Evolutionary conservation across 64 coral and sea anemone species (phyloP).

Genomic region (Actinia tenebrosa): DNA sequence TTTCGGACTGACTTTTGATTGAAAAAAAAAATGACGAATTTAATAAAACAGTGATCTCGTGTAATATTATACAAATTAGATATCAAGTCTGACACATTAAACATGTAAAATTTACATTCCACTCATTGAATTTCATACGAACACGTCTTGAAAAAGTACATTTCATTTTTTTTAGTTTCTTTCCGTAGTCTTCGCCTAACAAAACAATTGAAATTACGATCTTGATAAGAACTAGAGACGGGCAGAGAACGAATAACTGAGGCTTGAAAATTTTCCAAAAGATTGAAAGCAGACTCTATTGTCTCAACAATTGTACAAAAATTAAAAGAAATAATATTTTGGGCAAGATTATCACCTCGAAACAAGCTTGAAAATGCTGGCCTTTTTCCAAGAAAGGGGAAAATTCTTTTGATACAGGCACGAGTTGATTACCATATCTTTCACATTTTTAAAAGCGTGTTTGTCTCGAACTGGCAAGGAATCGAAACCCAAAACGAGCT

Average conservation of each 20-base stretch:
- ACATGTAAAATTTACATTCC: not conserved
- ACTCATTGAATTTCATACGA: not conserved
- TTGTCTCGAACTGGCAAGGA: not conserved
- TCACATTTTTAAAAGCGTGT: not conserved
- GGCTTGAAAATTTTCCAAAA: not conserved
- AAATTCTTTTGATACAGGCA: not conserved
- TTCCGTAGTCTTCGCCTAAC: not conserved
- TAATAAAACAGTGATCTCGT: not conserved
- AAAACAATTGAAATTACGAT: not conserved
- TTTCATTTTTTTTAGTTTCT: not conserved
- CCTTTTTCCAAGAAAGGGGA: not conserved
- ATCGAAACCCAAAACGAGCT: not conserved
- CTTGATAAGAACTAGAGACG: not conserved
- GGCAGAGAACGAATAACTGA: not conserved
- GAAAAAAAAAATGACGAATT: not conserved
- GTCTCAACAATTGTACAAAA: not conserved
- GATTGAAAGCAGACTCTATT: not conserved
- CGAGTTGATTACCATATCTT: slow-evolving; percentile 1
- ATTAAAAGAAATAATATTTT: not conserved
- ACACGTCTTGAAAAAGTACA: not conserved
- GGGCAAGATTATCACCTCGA: not conserved
- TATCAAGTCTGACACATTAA: not conserved
- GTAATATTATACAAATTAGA: not conserved
- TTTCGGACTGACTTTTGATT: not conserved
- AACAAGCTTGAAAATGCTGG: not conserved